Evolutionary conservation across 2,888 invertebrate species (phyloP), one percentile per base, ranked within the genome.

Genomic region (Timema podura): DNA sequence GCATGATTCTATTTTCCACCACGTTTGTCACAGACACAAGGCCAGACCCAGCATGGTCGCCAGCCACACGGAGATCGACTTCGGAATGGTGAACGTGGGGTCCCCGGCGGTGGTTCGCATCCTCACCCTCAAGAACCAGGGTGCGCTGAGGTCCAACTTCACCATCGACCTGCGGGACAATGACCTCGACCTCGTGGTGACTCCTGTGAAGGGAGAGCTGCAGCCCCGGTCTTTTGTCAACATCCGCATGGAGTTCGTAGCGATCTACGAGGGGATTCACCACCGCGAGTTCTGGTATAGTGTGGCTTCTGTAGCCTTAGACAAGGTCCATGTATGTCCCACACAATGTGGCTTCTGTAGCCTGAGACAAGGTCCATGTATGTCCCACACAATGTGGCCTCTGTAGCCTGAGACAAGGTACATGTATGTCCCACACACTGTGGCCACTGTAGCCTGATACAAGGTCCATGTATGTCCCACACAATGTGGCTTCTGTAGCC

Each of bases 21-120:
- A 30, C 30, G 30, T 30, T 3, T 30, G 30, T 30, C 30, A 30
- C 30, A 30, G 30, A 30, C 30, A 30, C 30, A 30, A 30, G 30
- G 30, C 30, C 30, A 30, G 30, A 30, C 30, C 30, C 30, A 30
- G 30, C 6, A 77, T 83, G 5, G 70, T 71, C 0, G 76, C 80
- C 1, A 75, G 77, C 0, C 82, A 82, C 0, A 71, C 74, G 8
- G 72, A 72, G 1, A 72, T 84, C 5, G 79, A 84, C 74, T 83
- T 83, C 75, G 83, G 83, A 0, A 77, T 78, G 51, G 78, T 84
- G 5, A 82, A 84, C 72, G 75, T 82, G 13, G 81, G 81, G 8
- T 78, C 78, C 61, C 76, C 81, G 0, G 81, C 82, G 2, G 78
- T 78, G 3, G 74, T 78, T 13, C 79, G 79, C 73, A 76, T 75